Percentiles rank a stretch among this genome's conserved stretches.
Evolutionary conservation across 37 sponge, comb jelly and placozoan genomes (phyloP).

Genomic region (Theonella swinhoei): DNA sequence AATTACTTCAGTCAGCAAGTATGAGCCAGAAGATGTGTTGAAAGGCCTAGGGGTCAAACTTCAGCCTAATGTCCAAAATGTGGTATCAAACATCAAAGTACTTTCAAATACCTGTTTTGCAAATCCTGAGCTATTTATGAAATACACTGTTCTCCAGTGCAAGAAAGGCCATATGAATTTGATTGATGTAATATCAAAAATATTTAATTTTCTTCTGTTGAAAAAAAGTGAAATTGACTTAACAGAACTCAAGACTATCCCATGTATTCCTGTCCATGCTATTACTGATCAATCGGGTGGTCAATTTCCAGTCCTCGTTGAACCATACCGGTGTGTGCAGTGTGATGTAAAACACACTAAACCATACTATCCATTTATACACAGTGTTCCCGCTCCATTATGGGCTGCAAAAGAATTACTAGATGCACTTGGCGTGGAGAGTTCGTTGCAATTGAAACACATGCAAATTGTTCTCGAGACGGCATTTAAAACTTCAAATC

Average conservation of each 20-base stretch:
- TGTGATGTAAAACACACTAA: neutral
- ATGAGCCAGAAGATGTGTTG: neutral
- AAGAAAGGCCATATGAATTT: neutral
- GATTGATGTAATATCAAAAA: neutral
- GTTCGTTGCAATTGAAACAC: neutral
- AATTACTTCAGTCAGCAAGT: constrained; percentile 19
- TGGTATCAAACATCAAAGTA: constrained; percentile 31
- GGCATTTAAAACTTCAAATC: neutral
- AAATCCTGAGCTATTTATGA: constrained; percentile 15
- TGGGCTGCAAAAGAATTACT: neutral
- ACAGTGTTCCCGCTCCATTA: constrained; percentile 2
- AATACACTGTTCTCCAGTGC: neutral
- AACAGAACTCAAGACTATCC: neutral
- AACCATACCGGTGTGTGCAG: constrained; percentile 25
- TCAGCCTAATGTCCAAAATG: constrained; percentile 23
- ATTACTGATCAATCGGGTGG: neutral
- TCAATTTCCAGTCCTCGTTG: constrained; percentile 36
- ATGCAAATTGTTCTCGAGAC: neutral
- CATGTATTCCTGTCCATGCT: constrained; percentile 44
- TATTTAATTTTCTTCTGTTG: constrained; percentile 14
- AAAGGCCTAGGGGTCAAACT: neutral
- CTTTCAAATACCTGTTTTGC: constrained; percentile 30
- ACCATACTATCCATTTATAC: constrained; percentile 43
- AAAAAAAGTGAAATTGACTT: neutral
- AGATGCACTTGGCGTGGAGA: neutral